phyloP scores from a whole-genome alignment of 2,888 invertebrate species.

The Cepaea hortensis region DNA sequence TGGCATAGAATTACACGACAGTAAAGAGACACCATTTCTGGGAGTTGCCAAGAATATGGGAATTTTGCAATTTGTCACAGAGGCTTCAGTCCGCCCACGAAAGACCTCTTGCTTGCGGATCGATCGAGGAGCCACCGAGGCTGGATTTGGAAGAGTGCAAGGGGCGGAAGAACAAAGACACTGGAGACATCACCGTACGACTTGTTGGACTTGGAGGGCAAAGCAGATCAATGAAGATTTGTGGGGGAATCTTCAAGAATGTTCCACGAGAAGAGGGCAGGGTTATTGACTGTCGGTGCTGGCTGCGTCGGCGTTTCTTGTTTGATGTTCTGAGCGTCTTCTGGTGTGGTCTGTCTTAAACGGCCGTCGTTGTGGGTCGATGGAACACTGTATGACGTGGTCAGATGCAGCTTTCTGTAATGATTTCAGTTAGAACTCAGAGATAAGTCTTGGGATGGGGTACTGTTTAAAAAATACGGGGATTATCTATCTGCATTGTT shows the following conservation, averaged over 20 bases:
- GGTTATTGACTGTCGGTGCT: neutral
- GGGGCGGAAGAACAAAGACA: neutral
- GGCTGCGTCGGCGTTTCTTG: neutral
- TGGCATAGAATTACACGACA: neutral
- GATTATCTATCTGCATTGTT: no score
- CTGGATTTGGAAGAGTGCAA: neutral
- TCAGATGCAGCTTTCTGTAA: neutral
- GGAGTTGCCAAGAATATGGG: neutral
- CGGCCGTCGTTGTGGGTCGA: neutral
- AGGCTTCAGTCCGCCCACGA: neutral
- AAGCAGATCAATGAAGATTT: conserved; percentile 23
- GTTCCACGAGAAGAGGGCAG: neutral
- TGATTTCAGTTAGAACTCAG: no score
- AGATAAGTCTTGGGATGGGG: no score
- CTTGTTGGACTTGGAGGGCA: neutral
- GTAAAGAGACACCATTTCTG: neutral
- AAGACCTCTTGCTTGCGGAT: neutral
- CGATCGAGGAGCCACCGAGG: conserved; percentile 11
- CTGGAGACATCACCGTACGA: neutral
- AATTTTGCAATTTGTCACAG: neutral
- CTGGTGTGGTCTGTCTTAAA: neutral
- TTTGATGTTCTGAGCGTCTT: no score
- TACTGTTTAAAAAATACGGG: no score
- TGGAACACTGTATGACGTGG: neutral
- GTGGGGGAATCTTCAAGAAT: conserved; percentile 22